Evolutionary conservation across 2,888 invertebrate genomes (phyloP).

Genomic region (Adineta ricciae): DNA sequence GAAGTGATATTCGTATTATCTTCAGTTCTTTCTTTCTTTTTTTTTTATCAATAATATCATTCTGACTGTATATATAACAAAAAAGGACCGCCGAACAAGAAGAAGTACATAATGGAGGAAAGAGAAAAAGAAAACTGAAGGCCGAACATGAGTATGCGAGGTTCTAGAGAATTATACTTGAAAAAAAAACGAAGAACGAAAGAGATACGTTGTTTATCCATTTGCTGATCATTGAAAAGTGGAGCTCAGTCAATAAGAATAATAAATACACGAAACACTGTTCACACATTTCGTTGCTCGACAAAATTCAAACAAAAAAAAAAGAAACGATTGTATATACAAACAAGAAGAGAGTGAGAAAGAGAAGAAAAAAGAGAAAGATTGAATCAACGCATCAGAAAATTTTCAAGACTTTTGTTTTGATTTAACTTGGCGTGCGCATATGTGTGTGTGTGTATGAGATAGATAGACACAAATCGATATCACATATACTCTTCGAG

Average conservation of each 20-base stretch:
- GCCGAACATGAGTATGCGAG: conserved; percentile 1
- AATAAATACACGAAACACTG: conserved; percentile 9
- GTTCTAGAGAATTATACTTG: neutral
- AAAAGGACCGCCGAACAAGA: neutral
- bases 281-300: conserved; percentile 13
- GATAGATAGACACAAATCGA: neutral
- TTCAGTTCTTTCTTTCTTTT: neutral
- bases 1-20: no score
- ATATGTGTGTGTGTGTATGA: neutral
- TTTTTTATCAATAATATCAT: neutral
- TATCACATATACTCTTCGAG: conserved; percentile 9
- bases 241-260: neutral
- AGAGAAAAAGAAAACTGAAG: neutral
- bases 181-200: neutral
- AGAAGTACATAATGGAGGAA: neutral
- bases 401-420: neutral
- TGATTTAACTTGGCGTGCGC: neutral
- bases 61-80: neutral
- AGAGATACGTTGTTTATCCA: neutral
- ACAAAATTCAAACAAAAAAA: neutral
- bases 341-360: neutral
- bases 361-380: no score
- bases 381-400: neutral
- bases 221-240: neutral
- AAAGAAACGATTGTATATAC: neutral